Conservation (phyloP, 2,113 vertebrate species). For the Myrmecophaga tridactyla region DNA sequence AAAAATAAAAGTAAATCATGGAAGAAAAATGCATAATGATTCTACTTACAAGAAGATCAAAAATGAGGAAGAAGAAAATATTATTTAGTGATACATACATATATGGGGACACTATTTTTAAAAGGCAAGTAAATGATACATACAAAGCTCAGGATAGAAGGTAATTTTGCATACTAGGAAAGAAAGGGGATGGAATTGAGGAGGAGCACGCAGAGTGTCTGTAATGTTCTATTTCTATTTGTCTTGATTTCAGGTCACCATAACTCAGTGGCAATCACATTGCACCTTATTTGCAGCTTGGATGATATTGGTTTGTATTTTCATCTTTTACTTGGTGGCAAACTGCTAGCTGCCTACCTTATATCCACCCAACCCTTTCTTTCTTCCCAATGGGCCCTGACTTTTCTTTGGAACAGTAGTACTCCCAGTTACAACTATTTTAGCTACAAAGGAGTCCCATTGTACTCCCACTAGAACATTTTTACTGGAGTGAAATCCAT, state of each 20-base stretch:
- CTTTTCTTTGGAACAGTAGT: not conserved
- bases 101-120: not conserved
- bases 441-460: not conserved
- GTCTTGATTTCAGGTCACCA: not conserved
- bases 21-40: not conserved
- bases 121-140: not conserved
- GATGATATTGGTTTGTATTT: no score
- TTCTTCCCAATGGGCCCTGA: not conserved
- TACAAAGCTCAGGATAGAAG: not conserved
- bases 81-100: no score
- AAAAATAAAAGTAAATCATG: not conserved
- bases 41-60: not conserved
- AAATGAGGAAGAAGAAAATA: not conserved
- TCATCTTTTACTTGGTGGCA: not conserved
- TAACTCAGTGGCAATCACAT: fast-evolving
- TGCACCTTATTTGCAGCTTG: not conserved
- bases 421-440: not conserved
- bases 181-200: not conserved
- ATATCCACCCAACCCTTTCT: not conserved
- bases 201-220: not conserved
- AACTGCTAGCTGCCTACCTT: not conserved
- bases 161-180: no score
- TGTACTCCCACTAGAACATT: not conserved
- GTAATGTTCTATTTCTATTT: not conserved
- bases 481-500: not conserved